A percentile compares a stretch with the other conserved stretches of the same genome.
These are phyloP conservation scores for Circaetus cinerascens DNA, from an alignment of 2,113 vertebrate genomes.

Conservation along the genomic window DNA sequence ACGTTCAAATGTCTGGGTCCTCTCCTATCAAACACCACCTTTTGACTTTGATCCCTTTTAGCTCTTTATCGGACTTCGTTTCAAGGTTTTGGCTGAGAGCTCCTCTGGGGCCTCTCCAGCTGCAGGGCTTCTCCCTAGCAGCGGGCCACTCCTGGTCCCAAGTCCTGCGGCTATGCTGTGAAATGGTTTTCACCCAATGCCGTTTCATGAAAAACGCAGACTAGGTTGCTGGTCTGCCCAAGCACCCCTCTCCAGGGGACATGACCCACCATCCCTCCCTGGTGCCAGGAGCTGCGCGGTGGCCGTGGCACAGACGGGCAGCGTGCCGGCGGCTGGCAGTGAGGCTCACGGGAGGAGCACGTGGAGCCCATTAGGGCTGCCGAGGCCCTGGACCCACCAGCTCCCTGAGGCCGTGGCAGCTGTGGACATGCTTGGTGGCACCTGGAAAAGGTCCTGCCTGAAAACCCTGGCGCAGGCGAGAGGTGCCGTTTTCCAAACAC, in stretches of 20 bases:
- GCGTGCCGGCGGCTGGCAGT: rapidly evolving
- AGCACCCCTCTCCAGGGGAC: background rate
- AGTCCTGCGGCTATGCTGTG: background rate
- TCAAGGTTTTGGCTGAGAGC: background rate
- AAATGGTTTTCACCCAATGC: background rate
- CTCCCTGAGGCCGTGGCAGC: background rate
- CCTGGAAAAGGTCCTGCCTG: background rate
- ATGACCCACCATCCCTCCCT: background rate
- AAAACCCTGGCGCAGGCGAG: background rate
- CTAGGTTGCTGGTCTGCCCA: background rate
- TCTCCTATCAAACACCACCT: background rate
- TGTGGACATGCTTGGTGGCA: background rate
- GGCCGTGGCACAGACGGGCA: background rate
- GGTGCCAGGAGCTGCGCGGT: rapidly evolving
- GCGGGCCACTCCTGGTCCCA: background rate
- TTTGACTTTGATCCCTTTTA: background rate
- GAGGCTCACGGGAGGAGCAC: background rate
- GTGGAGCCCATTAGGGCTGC: background rate
- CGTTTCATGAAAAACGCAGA: background rate
- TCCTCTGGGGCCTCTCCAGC: background rate
- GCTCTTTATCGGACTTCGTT: rapidly evolving
- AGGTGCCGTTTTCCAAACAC: background rate
- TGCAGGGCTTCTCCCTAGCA: background rate
- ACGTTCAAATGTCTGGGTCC: background rate
- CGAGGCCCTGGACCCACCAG: background rate